Evolutionary conservation across 2,113 vertebrate genomes (phyloP), one percentile per base, ranked within the genome.

Genomic region (Malaclemys terrapin): DNA sequence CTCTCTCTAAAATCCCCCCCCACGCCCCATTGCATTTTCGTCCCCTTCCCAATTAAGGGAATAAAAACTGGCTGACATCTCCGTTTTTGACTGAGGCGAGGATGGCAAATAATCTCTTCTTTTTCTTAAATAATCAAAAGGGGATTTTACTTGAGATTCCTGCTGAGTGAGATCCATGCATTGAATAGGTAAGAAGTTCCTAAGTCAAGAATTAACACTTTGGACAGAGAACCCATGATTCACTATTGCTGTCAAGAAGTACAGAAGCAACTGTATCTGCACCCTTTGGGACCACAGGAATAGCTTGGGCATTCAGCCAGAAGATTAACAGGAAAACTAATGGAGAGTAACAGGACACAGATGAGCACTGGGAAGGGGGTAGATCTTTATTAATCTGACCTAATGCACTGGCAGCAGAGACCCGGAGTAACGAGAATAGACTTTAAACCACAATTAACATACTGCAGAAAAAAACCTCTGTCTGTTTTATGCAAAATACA

Each of bases 381-480:
- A 72, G 14, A 72, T 78, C 80, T 80, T 78, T 78, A 85, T 69
- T 50, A 91, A 53, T 31, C 27, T 93, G 65, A 88, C 38, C 78
- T 87, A 52, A 62, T 22, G 38, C 1, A 31, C 54, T 45, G 5
- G 27, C 52, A 85, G 24, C 45, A 62, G 57, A 86, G 87, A 95
- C 5, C 87, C 11, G 84, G 56, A 75, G 20, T 42, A 82, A 35
- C n/a, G 69, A 87, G 69, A 84, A 90, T 80, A 87, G 27, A 93
- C 20, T 11, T 78, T 89, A 96, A 96, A 93, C 90, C 3, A 89
- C 53, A 88, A 78, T 56, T 89, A 82, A 88, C 84, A 45, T n/a
- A 57, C 57, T 76, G 52, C 57, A 50, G 25, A 45, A 76, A 22
- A 93, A 86, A n/a, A 10, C 16, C 69, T 9, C 83, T 93, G 50